phyloP scores from a whole-genome alignment of 1,140 invertebrate genomes.

The Epicauta chinensis region DNA sequence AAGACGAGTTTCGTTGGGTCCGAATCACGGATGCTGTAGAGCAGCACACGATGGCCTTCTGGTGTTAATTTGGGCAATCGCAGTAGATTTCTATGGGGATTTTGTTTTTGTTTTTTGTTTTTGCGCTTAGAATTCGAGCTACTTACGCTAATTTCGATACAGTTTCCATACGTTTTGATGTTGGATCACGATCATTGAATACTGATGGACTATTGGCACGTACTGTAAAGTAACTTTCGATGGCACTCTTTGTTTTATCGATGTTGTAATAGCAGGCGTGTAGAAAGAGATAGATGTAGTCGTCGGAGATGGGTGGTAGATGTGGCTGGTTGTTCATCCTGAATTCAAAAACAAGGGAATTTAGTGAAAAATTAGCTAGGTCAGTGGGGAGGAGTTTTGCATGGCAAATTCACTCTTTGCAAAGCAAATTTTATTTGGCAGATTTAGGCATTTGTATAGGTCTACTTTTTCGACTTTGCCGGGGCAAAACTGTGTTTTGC shows the following conservation, averaged over 20 bases:
- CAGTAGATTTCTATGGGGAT: slow-evolving; percentile 46
- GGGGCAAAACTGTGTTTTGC: no score
- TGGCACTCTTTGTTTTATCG: slow-evolving; percentile 52
- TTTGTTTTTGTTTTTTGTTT: neutral
- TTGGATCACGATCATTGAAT: slow-evolving; percentile 48
- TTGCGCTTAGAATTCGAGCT: neutral
- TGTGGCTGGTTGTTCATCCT: slow-evolving; percentile 53
- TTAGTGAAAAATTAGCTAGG: no score
- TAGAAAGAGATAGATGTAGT: slow-evolving; percentile 52
- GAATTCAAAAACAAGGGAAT: slow-evolving; percentile 35
- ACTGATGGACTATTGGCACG: slow-evolving; percentile 48
- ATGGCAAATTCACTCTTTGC: no score
- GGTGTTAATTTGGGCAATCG: slow-evolving; percentile 48
- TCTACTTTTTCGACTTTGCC: no score
- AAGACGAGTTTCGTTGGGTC: slow-evolving; percentile 57
- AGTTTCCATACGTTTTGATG: slow-evolving; percentile 44
- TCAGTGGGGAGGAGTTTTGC: no score
- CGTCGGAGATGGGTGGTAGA: slow-evolving; percentile 51
- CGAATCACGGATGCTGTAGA: slow-evolving; percentile 51
- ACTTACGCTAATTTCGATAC: slow-evolving; percentile 50
- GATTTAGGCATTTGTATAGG: no score
- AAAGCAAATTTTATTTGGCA: no score
- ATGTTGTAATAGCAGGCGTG: slow-evolving; percentile 53
- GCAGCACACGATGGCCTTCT: slow-evolving; percentile 54
- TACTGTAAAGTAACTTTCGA: slow-evolving; percentile 54